Percentiles rank a stretch among this genome's conserved stretches.
Conservation (phyloP, 2,113 vertebrate species). For the Salvator merianae region DNA sequence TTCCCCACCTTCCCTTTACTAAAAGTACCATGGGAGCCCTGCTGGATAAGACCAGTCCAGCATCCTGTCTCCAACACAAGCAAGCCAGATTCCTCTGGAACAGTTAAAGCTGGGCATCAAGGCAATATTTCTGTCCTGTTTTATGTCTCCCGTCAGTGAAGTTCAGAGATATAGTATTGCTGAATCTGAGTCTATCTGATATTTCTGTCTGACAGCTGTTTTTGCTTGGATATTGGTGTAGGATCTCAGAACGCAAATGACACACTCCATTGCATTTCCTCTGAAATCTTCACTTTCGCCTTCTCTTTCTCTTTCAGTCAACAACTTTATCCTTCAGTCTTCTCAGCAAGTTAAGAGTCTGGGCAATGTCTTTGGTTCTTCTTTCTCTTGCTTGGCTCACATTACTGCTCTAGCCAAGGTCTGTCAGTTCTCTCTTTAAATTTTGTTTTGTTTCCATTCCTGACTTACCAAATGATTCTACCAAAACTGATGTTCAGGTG, state of each 20-base stretch:
- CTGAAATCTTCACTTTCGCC: not conserved
- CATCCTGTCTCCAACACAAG: not conserved
- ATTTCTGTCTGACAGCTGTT: not conserved
- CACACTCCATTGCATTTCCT: not conserved
- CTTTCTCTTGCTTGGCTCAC: conserved; percentile 10
- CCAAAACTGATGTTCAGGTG: not conserved
- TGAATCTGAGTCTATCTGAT: not conserved
- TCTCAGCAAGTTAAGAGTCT: conserved; percentile 16
- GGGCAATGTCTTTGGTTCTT: conserved; percentile 6
- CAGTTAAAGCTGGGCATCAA: not conserved
- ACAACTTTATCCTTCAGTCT: conserved; percentile 15
- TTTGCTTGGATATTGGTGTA: not conserved
- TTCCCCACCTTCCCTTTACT: not conserved
- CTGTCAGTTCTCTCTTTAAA: conserved; percentile 11
- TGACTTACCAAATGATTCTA: not conserved
- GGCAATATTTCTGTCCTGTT: not conserved
- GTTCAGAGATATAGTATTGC: not conserved
- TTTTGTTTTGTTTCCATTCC: not conserved
- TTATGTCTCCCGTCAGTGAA: too few relatives aligned
- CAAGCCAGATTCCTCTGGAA: not conserved
- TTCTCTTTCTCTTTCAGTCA: conserved; percentile 28
- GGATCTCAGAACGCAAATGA: not conserved
- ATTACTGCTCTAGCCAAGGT: conserved; percentile 8
- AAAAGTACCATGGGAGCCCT: not conserved
- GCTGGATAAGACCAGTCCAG: not conserved